These are phyloP conservation scores for Stomorhina lunata DNA, from an alignment of 2,888 invertebrate genomes.

Conservation along the genomic window DNA sequence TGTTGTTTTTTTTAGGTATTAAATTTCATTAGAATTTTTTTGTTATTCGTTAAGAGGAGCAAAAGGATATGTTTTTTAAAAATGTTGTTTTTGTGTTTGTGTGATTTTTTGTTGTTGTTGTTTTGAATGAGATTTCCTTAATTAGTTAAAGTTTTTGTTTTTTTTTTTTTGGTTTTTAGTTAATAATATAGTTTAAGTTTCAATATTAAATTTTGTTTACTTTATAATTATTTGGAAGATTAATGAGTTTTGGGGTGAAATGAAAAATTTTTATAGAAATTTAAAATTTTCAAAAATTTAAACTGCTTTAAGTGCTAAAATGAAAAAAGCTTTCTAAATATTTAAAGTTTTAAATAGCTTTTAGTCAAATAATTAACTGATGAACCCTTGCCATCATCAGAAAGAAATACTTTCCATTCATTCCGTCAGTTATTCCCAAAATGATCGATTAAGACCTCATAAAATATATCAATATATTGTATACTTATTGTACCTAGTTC, in stretches of 20 bases:
- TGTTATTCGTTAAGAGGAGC: conserved; percentile 53
- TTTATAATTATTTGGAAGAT: conserved; percentile 55
- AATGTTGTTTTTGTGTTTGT: conserved; percentile 31
- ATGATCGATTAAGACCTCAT: too few relatives aligned
- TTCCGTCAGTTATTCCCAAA: too few relatives aligned
- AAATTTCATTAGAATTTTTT: conserved; percentile 50
- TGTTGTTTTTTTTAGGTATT: conserved; percentile 40
- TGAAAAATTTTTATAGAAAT: background rate
- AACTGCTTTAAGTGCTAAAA: background rate
- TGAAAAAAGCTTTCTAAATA: too few relatives aligned
- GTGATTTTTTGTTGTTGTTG: conserved; percentile 13
- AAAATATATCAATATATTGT: too few relatives aligned
- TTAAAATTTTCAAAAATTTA: background rate
- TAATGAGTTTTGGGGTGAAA: background rate
- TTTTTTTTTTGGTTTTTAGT: conserved; percentile 27
- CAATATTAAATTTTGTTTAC: conserved; percentile 31
- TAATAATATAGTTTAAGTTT: conserved; percentile 50
- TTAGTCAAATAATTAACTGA: too few relatives aligned
- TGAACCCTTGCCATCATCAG: too few relatives aligned
- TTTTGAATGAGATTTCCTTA: conserved; percentile 42
- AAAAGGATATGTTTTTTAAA: conserved; percentile 65
- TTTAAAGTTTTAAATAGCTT: too few relatives aligned
- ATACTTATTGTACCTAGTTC: too few relatives aligned
- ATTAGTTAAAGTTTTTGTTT: conserved; percentile 33
- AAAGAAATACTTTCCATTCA: too few relatives aligned